phyloP scores from a whole-genome alignment of 1,140 invertebrate genomes.

The Dendrolimus kikuchii region DNA sequence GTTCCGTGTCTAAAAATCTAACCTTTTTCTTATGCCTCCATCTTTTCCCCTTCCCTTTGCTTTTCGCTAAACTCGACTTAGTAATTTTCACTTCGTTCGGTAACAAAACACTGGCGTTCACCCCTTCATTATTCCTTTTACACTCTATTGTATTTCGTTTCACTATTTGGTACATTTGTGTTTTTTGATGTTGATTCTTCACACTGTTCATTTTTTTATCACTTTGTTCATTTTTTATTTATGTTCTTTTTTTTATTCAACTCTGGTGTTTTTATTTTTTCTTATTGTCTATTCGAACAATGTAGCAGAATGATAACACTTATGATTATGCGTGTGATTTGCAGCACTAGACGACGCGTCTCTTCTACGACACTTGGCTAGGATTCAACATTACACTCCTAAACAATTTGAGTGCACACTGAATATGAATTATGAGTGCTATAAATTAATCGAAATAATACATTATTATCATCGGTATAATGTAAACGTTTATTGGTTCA shows the following conservation, averaged over 20 bases:
- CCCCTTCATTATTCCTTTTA: conserved; percentile 13
- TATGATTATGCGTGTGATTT: conserved; percentile 32
- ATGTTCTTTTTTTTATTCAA: too few relatives aligned
- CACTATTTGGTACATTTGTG: conserved; percentile 12
- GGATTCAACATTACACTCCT: conserved; percentile 39
- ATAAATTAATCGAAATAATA: conserved; percentile 3
- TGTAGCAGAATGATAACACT: conserved; percentile 28
- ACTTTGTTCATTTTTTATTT: too few relatives aligned
- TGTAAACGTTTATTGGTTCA: conserved; percentile 5
- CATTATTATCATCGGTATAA: not conserved
- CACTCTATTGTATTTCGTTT: conserved; percentile 16
- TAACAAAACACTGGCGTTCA: conserved; percentile 17
- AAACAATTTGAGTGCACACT: conserved; percentile 35
- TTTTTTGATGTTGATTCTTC: not conserved
- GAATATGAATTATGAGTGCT: conserved; percentile 15
- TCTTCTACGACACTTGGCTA: conserved; percentile 40
- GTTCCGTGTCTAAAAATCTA: conserved; percentile 37
- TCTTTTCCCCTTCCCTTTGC: conserved; percentile 29
- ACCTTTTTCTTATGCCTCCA: conserved; percentile 46
- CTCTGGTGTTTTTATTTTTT: conserved; percentile 14
- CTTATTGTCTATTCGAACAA: conserved; percentile 15
- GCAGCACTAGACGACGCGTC: conserved; percentile 21
- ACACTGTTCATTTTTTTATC: too few relatives aligned
- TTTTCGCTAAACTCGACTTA: conserved; percentile 42
- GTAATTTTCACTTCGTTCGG: conserved; percentile 34